Evolutionary conservation across 1,140 invertebrate species (phyloP).

Genomic region (Periplaneta americana): DNA sequence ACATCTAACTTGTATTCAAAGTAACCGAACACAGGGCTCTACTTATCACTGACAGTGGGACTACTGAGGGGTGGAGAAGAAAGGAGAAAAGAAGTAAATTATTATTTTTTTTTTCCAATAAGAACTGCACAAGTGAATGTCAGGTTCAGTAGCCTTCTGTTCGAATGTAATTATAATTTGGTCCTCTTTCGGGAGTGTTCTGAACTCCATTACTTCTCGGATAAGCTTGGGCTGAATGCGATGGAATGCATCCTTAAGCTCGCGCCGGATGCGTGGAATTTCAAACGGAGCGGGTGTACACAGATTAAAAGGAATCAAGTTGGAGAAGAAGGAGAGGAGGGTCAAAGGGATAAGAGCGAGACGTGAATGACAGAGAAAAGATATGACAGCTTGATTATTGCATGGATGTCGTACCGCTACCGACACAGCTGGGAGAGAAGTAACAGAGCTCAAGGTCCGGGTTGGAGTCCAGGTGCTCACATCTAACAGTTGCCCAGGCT

Average conservation of each 20-base stretch:
- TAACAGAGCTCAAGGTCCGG: not conserved
- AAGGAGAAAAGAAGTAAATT: too few relatives aligned
- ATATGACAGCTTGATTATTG: not conserved
- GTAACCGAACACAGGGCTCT: too few relatives aligned
- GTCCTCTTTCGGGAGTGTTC: too few relatives aligned
- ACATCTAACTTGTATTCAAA: too few relatives aligned
- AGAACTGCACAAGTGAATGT: too few relatives aligned
- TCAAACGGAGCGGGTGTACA: not conserved
- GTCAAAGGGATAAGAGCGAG: not conserved
- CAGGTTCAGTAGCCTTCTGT: too few relatives aligned
- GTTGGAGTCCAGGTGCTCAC: not conserved
- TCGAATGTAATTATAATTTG: too few relatives aligned
- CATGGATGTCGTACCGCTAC: not conserved
- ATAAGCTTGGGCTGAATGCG: not conserved
- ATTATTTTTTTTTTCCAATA: too few relatives aligned
- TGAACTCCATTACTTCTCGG: too few relatives aligned
- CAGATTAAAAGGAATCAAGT: not conserved
- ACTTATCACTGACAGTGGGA: too few relatives aligned
- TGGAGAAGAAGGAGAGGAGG: not conserved
- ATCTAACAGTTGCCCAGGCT: too few relatives aligned
- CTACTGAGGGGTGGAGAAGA: too few relatives aligned
- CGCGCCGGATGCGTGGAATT: not conserved
- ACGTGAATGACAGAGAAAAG: not conserved
- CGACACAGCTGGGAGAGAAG: not conserved
- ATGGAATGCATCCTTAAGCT: not conserved